A percentile compares a stretch with the other conserved stretches of the same genome.
Conservation (phyloP, 2,888 invertebrate genomes). For the Parasteatoda lunata region DNA sequence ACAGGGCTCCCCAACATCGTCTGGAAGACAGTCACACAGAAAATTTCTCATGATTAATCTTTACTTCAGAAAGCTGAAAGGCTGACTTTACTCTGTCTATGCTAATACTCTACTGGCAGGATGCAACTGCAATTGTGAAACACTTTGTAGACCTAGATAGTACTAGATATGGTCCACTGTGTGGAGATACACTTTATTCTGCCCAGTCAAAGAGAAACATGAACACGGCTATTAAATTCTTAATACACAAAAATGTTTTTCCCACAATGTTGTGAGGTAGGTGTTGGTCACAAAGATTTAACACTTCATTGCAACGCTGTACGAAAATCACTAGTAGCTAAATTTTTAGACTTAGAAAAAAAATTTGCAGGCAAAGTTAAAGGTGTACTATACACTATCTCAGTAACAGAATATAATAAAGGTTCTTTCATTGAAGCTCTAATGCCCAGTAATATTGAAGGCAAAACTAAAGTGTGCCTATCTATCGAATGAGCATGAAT, state of each 20-base stretch:
- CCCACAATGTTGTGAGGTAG: not conserved
- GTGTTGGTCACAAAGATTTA: not conserved
- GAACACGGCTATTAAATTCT: too few relatives aligned
- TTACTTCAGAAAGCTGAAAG: not conserved
- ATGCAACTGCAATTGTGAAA: not conserved
- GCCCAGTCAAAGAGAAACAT: too few relatives aligned
- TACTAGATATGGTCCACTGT: too few relatives aligned
- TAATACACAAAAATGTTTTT: not conserved
- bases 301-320: not conserved
- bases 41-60: not conserved
- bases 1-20: not conserved
- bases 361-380: not conserved
- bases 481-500: not conserved
- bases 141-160: too few relatives aligned
- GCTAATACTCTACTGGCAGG: not conserved
- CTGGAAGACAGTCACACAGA: not conserved
- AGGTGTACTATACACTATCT: not conserved
- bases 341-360: not conserved
- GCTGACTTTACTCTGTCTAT: not conserved
- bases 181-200: too few relatives aligned
- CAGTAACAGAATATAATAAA: not conserved
- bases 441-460: not conserved
- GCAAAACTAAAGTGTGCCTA: not conserved
- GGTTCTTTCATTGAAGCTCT: not conserved
- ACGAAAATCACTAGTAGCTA: not conserved